These are phyloP conservation scores for Drosophila tanythrix DNA, from an alignment of 2,888 invertebrate species.

Conservation along the genomic window DNA sequence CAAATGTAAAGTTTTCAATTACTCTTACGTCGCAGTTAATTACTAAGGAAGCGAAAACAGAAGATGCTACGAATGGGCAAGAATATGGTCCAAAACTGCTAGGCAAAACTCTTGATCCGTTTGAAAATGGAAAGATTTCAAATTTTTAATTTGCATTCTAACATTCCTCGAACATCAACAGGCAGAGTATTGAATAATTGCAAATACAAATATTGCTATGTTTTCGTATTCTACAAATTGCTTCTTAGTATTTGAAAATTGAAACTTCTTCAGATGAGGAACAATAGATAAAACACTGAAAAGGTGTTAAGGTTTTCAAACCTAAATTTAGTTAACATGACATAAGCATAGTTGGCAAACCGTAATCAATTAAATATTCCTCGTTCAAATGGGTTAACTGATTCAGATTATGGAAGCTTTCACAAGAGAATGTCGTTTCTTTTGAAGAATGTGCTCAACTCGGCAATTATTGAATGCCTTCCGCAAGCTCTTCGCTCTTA, in stretches of 20 bases:
- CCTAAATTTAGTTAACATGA: background rate
- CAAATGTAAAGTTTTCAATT: conserved; percentile 37
- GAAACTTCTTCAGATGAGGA: background rate
- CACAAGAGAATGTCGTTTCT: background rate
- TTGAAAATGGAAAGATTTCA: background rate
- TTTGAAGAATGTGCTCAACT: conserved; percentile 12
- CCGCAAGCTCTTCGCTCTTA: conserved; percentile 18
- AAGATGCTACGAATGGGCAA: background rate
- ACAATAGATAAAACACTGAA: background rate
- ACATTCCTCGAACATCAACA: background rate
- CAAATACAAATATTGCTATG: background rate
- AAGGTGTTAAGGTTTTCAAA: background rate
- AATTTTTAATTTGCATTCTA: background rate
- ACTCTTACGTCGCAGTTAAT: conserved; percentile 18
- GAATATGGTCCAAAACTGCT: background rate
- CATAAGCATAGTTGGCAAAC: background rate
- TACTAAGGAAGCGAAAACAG: conserved; percentile 13
- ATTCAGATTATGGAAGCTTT: too few species aligned
- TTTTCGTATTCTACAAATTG: background rate
- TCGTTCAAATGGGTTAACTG: background rate
- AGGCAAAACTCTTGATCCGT: background rate
- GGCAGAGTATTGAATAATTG: background rate
- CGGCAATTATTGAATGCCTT: conserved; percentile 7
- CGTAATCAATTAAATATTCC: background rate
- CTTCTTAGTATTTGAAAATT: background rate